Conservation (phyloP, 2,888 invertebrate genomes). For the Zhuqinia jingwanae region DNA sequence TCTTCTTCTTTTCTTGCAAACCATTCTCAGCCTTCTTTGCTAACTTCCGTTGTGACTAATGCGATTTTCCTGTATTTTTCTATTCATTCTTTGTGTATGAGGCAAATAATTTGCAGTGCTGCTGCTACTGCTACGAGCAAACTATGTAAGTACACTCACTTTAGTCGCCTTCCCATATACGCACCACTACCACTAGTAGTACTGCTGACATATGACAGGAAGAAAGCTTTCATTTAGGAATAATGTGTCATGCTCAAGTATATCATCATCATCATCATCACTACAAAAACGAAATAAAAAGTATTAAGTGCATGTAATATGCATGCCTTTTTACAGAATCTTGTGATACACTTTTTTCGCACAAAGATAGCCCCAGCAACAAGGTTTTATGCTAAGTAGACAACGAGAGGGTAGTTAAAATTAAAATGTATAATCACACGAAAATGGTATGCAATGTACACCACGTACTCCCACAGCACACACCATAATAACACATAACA, state of each 20-base stretch:
- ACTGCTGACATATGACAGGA: constrained; percentile 39
- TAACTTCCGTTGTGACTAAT: constrained; percentile 66
- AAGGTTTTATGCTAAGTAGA: background rate
- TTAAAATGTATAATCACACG: too few species aligned
- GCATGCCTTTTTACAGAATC: background rate
- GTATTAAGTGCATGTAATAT: background rate
- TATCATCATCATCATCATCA: background rate
- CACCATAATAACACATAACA: background rate
- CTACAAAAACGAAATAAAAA: background rate
- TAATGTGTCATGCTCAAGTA: constrained; percentile 26
- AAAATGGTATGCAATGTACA: background rate
- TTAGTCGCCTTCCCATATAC: background rate
- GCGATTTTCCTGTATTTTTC: constrained; percentile 71
- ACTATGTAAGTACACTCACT: background rate
- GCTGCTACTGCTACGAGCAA: too few species aligned
- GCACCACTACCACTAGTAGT: background rate
- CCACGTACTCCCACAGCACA: background rate
- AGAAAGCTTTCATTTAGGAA: constrained; percentile 39
- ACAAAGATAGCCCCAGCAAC: background rate
- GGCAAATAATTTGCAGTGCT: constrained; percentile 38
- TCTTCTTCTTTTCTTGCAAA: constrained; percentile 29
- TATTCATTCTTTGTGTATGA: constrained; percentile 51
- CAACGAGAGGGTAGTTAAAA: too few species aligned
- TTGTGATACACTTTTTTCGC: background rate
- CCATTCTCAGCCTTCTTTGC: constrained; percentile 39